Percentiles rank a stretch among this genome's conserved stretches.
These are phyloP conservation scores for Phasianus colchicus DNA, from an alignment of 2,113 vertebrate species.

Conservation along the genomic window DNA sequence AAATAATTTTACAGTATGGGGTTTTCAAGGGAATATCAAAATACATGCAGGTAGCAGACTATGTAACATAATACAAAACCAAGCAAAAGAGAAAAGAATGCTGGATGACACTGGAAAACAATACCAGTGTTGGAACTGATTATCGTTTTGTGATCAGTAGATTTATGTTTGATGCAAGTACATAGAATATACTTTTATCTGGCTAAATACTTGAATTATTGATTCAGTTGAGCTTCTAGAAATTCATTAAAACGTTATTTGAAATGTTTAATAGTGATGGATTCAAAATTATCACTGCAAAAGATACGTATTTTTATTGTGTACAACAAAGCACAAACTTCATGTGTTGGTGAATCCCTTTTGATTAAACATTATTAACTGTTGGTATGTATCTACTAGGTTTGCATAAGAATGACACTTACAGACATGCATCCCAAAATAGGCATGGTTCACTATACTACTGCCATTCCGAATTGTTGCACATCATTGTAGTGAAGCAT, in stretches of 20 bases:
- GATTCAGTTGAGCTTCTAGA: neutral
- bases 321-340: neutral
- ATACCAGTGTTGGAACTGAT: neutral
- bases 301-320: neutral
- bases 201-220: neutral
- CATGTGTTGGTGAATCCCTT: neutral
- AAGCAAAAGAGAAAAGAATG: neutral
- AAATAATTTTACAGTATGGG: neutral
- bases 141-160: neutral
- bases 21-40: neutral
- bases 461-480: neutral
- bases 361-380: neutral
- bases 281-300: neutral
- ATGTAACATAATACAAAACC: neutral
- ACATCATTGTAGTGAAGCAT: neutral
- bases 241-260: neutral
- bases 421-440: neutral
- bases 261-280: neutral
- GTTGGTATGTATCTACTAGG: neutral
- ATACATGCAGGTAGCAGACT: neutral
- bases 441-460: neutral
- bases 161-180: neutral
- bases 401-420: neutral
- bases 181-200: neutral
- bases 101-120: neutral